phyloP scores from a whole-genome alignment of 2,797 vertebrate species.

The Champsocephalus gunnari region DNA sequence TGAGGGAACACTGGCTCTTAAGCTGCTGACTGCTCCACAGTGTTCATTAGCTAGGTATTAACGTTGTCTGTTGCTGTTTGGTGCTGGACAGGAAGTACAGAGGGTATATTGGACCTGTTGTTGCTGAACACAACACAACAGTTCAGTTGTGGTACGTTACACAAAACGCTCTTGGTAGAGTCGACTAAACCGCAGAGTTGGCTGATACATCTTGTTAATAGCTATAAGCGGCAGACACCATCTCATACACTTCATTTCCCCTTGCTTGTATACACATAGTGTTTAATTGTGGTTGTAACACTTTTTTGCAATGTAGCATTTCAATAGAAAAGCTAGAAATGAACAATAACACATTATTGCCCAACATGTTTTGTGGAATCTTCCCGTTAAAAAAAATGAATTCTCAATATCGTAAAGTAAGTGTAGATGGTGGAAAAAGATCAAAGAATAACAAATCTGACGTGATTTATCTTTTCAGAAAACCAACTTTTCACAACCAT shows the following conservation, averaged over 20 bases:
- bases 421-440: neutral
- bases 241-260: too few relatives aligned
- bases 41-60: neutral
- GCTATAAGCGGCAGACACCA: too few relatives aligned
- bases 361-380: too few relatives aligned
- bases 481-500: too few relatives aligned
- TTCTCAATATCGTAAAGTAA: neutral
- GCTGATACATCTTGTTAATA: neutral
- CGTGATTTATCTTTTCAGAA: too few relatives aligned
- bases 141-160: neutral
- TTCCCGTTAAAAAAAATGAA: neutral
- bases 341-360: too few relatives aligned
- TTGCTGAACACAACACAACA: neutral
- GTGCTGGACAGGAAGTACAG: neutral
- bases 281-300: neutral
- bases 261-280: too few relatives aligned
- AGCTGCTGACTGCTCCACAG: too few relatives aligned
- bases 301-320: neutral
- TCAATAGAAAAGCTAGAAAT: neutral
- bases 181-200: neutral
- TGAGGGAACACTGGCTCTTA: neutral
- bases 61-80: neutral
- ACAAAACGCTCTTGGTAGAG: neutral
- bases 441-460: neutral
- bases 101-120: neutral